phyloP scores from a whole-genome alignment of 2,797 vertebrate genomes.

The Alectoris magna region DNA sequence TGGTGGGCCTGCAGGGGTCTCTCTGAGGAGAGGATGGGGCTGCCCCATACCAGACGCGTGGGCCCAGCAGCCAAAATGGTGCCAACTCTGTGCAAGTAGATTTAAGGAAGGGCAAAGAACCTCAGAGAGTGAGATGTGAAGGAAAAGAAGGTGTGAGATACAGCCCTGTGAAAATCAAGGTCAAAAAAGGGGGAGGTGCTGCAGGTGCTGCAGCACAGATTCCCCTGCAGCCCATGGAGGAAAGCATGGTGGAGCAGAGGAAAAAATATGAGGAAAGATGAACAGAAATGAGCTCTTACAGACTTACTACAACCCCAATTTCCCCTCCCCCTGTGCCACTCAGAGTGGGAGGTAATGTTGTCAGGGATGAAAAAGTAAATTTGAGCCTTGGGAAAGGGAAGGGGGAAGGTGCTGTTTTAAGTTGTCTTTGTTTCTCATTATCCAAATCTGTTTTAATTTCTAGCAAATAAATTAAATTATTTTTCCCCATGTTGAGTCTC shows the following conservation, averaged over 20 bases:
- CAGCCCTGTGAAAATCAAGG: not conserved
- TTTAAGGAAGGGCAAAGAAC: not conserved
- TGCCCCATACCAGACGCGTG: not conserved
- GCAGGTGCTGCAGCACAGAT: not conserved
- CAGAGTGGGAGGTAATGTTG: not conserved
- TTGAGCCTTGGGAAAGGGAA: not conserved
- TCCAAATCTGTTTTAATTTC: not conserved
- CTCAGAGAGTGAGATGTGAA: not conserved
- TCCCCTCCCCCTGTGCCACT: accelerated
- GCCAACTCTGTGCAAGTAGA: not conserved
- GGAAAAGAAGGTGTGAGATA: not conserved
- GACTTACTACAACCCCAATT: not conserved
- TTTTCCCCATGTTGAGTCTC: not conserved
- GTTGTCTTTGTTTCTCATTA: not conserved
- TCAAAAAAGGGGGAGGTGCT: not conserved
- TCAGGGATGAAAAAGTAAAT: not conserved
- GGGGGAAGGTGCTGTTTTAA: not conserved
- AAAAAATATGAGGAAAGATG: not conserved
- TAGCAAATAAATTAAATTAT: not conserved
- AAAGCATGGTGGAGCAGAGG: not conserved
- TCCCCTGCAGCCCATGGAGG: not conserved
- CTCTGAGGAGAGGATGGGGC: not conserved
- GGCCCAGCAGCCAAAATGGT: not conserved
- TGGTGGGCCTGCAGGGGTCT: not conserved
- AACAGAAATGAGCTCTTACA: not conserved